A percentile compares a stretch with the other conserved stretches of the same genome.
Conservation (phyloP, 2,888 invertebrate species). For the Lacanobia oleracea region DNA sequence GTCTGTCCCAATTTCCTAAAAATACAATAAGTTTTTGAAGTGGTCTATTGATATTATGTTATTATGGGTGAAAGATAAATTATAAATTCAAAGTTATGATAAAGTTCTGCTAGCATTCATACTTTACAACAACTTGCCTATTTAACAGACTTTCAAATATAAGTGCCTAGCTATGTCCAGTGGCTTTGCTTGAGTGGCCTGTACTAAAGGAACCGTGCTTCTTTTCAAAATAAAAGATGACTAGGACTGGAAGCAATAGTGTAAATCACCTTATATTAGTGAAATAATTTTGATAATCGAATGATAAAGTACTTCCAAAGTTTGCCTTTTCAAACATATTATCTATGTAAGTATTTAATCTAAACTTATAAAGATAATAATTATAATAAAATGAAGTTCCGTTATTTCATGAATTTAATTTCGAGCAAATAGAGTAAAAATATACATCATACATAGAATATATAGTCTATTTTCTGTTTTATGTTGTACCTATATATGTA, state of each 20-base stretch:
- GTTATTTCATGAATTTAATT: too few relatives aligned
- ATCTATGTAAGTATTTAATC: too few relatives aligned
- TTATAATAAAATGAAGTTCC: too few relatives aligned
- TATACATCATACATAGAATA: not conserved
- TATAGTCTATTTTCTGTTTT: too few relatives aligned
- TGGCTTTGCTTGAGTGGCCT: not conserved
- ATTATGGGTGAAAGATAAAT: not conserved
- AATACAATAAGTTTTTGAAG: not conserved
- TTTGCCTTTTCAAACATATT: too few relatives aligned
- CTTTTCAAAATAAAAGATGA: not conserved
- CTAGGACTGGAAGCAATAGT: too few relatives aligned
- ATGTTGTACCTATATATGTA: too few relatives aligned
- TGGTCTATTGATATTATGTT: not conserved
- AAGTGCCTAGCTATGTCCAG: not conserved
- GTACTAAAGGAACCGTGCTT: not conserved
- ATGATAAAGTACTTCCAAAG: too few relatives aligned
- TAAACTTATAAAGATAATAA: too few relatives aligned
- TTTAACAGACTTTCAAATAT: not conserved
- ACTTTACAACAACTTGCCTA: slow-evolving; percentile 4
- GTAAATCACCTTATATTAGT: too few relatives aligned
- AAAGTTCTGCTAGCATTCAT: not conserved
- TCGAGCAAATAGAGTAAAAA: too few relatives aligned
- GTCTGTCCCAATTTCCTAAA: not conserved
- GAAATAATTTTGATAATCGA: too few relatives aligned
- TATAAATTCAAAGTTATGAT: not conserved